A percentile compares a stretch with the other conserved stretches of the same genome.
phyloP scores from a whole-genome alignment of 2,888 invertebrate species.

The Scaptomyza flava region DNA sequence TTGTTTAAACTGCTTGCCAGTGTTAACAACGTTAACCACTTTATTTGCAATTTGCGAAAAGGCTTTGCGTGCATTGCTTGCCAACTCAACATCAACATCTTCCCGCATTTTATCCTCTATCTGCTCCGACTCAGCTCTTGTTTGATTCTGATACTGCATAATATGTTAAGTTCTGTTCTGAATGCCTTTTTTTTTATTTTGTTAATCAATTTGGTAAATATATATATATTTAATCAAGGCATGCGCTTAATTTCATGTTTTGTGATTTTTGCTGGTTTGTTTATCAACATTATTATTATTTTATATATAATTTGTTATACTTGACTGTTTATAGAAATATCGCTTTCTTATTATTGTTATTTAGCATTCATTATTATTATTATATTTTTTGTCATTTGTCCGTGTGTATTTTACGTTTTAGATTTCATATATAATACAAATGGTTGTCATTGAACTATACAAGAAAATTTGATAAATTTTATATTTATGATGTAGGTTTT shows the following conservation, averaged over 20 bases:
- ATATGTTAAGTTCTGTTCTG: constrained; percentile 41
- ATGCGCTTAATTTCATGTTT: constrained; percentile 23
- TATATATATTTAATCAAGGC: constrained; percentile 49
- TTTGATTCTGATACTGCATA: constrained; percentile 21
- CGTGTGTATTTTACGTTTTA: constrained; percentile 36
- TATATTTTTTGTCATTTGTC: constrained; percentile 3
- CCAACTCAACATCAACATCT: constrained; percentile 31
- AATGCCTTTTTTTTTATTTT: constrained; percentile 19
- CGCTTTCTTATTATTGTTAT: constrained; percentile 38
- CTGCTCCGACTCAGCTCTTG: constrained; percentile 12
- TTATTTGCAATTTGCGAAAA: constrained; percentile 71
- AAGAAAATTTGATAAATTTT: constrained; percentile 70
- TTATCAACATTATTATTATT: constrained; percentile 61
- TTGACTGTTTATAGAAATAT: constrained; percentile 63
- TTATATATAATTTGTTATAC: constrained; percentile 58
- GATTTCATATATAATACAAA: constrained; percentile 74
- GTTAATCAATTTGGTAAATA: constrained; percentile 34
- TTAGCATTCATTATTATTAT: constrained; percentile 39
- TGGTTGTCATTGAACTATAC: constrained; percentile 75
- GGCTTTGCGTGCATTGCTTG: constrained; percentile 67
- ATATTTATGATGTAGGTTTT: constrained; percentile 41
- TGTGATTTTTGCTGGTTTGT: constrained; percentile 24
- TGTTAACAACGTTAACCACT: constrained; percentile 73
- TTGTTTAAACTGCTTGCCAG: constrained; percentile 71
- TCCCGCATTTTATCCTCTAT: constrained; percentile 19